Conservation (phyloP, 2,888 invertebrate genomes). For the Noctua janthina region DNA sequence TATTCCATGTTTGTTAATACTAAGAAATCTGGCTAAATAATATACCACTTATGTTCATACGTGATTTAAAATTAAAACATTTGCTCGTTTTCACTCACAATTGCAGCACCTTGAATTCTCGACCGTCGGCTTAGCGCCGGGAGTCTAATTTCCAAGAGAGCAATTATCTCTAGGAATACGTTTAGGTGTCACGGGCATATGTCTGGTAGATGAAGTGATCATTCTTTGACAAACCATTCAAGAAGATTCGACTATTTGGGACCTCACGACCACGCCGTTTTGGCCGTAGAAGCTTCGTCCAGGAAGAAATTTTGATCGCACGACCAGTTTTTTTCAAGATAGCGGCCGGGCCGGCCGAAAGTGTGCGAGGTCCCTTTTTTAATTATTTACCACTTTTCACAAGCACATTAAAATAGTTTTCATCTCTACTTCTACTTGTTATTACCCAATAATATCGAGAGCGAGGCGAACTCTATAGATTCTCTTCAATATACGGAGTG, state of each 20-base stretch:
- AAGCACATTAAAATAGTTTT: neutral
- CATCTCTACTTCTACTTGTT: neutral
- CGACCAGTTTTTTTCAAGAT: too few relatives aligned
- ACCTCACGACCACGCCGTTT: too few relatives aligned
- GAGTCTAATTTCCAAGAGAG: neutral
- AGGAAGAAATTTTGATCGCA: too few relatives aligned
- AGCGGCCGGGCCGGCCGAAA: neutral
- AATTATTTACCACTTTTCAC: neutral
- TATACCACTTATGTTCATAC: constrained; percentile 20
- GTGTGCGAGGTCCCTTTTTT: neutral
- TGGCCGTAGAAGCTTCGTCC: too few relatives aligned
- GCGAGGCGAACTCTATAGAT: neutral
- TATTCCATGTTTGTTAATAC: constrained; percentile 7
- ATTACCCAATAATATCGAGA: too few relatives aligned
- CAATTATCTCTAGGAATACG: neutral
- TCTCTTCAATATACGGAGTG: neutral
- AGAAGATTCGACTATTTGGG: neutral
- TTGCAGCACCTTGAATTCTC: neutral
- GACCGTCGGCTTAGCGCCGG: neutral
- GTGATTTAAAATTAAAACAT: constrained; percentile 19
- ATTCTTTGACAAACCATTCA: neutral
- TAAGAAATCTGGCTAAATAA: constrained; percentile 16
- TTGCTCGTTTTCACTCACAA: neutral
- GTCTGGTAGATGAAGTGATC: neutral
- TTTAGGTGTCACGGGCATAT: neutral